Base-by-base conservation (phyloP, 2,797 vertebrate species). In the Acrossocheilus fasciatus region DNA sequence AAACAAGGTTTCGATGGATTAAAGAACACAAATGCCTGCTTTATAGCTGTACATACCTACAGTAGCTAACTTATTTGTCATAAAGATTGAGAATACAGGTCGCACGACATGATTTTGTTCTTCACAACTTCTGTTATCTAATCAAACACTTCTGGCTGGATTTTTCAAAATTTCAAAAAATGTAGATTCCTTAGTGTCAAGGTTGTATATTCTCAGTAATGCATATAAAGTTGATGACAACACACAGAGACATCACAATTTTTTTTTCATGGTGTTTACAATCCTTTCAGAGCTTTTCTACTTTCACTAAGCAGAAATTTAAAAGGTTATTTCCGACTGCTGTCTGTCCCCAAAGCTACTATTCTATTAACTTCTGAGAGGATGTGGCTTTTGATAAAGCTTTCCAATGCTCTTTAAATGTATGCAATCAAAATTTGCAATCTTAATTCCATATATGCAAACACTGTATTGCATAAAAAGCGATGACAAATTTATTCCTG, bases 381-480 rank as follows among this genome's bases (percentile, higher is more conserved):
- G 83, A 84, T 84, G 83, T 84, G 83, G 83, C 36, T 54, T 84
- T 68, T 84, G 23, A 52, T n/a, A 66, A 52, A 84, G 50, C 47
- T 43, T 69, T 54, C 11, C 62, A 43, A 62, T 39, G 47, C 41
- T 7, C 15, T 70, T 43, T 30, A 30, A 54, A 74, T 77, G 62
- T 52, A 20, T 9, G 57, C 30, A 66, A 26, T 18, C 14, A 68
- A 52, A 26, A 66, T 18, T 18, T 18, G 12, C 18, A 9, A 75
- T 12, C 39, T 73, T 73, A 2, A 34, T 41, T 39, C 12, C 18
- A 69, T 30, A 17, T 34, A 17, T 14, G 34, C 36, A 62, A 11
- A 45, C 6, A 45, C n/a, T 36, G 26, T 23, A 34, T 11, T 11
- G 30, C 6, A 84, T 52, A 6, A 41, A 66, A 47, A 30, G 6